Percentiles rank a stretch among this genome's conserved stretches.
Evolutionary conservation across 1,140 invertebrate species (phyloP).

Genomic region (Bombus huntii): DNA sequence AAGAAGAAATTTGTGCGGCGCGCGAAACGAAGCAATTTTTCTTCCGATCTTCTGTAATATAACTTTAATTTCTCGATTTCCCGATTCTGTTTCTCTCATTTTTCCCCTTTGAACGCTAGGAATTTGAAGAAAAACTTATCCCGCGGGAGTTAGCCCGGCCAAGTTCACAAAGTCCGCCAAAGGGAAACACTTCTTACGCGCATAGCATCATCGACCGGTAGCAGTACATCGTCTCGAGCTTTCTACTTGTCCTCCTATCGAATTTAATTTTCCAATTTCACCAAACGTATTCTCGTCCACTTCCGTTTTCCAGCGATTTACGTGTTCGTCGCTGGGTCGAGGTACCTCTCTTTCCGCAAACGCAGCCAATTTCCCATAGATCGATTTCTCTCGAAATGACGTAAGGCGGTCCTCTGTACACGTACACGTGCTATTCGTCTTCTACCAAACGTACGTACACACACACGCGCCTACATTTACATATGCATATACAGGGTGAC

Average conservation of each 20-base stretch:
- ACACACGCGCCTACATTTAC: not conserved
- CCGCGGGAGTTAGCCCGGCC: not conserved
- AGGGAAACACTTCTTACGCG: conserved; percentile 17
- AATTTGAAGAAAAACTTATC: conserved; percentile 25
- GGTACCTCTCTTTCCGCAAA: conserved; percentile 45
- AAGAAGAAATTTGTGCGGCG: not conserved
- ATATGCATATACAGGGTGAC: not conserved
- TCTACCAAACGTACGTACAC: not conserved
- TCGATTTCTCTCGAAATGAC: conserved; percentile 65
- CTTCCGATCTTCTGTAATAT: conserved; percentile 21
- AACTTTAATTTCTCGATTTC: conserved; percentile 46
- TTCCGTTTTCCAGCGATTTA: conserved; percentile 49
- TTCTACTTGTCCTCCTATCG: not conserved
- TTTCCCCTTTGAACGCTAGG: not conserved
- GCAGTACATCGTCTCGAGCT: not conserved
- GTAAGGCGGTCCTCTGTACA: conserved; percentile 10
- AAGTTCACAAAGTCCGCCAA: not conserved
- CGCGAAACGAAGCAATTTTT: conserved; percentile 36
- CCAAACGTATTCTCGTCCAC: conserved; percentile 15
- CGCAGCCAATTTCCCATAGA: conserved; percentile 54
- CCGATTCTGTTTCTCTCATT: not conserved
- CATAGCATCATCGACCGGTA: no score
- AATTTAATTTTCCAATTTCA: conserved; percentile 54
- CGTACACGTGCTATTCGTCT: not conserved
- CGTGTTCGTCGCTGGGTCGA: not conserved